Percentiles rank a stretch among this genome's conserved stretches.
Evolutionary conservation across 2,888 invertebrate species (phyloP).

Genomic region (Cylindroiulus punctatus): DNA sequence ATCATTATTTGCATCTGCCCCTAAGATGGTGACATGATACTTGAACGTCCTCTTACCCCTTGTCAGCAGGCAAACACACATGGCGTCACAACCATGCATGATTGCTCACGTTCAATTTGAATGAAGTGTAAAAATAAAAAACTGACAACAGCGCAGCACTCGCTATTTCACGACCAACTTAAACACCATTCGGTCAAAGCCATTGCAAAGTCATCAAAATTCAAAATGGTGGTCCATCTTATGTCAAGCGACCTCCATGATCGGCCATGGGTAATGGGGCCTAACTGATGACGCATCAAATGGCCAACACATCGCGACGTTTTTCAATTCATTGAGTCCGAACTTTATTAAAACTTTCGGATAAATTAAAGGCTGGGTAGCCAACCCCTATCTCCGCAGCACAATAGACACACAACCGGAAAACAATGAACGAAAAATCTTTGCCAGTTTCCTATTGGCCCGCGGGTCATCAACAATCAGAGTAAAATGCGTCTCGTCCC

Average conservation of each 20-base stretch:
- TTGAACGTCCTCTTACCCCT: no score
- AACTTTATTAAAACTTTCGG: neutral
- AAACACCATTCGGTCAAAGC: no score
- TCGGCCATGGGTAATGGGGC: neutral
- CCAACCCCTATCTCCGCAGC: neutral
- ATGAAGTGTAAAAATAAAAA: no score
- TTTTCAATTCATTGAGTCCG: neutral
- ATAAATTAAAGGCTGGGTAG: neutral
- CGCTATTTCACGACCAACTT: no score
- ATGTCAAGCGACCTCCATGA: no score
- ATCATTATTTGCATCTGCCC: no score
- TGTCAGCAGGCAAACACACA: neutral
- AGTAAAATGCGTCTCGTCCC: conserved; percentile 7
- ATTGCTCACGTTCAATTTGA: no score
- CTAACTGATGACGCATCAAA: neutral
- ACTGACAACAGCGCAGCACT: no score
- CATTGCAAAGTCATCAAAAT: no score
- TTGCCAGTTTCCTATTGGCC: conserved; percentile 3
- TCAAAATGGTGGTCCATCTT: neutral
- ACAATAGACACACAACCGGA: conserved; percentile 44
- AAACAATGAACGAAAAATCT: conserved; percentile 47
- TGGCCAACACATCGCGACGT: neutral
- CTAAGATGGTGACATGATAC: no score
- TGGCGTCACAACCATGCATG: neutral
- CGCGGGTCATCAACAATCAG: conserved; percentile 41